Evolutionary conservation across 2,888 invertebrate species (phyloP), one percentile per base, ranked within the genome.

Genomic region (Elaeidobius kamerunicus): DNA sequence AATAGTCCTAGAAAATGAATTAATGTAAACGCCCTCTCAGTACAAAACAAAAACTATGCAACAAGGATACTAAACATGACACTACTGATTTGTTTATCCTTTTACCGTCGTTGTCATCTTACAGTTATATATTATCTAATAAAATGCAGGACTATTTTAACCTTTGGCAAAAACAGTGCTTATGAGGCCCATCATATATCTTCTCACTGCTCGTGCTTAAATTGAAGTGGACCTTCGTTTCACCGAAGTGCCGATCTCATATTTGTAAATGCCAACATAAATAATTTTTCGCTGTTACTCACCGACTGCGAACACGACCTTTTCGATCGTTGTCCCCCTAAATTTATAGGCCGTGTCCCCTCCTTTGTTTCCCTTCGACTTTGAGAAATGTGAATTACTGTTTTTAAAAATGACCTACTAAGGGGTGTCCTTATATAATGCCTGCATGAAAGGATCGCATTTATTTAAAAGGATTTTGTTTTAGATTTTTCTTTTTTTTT

Each of bases 241-340:
- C 27, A 28, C 45, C 34, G 14, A 28, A 40, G 41, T 38, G 39
- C 32, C 39, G 43, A 53, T 42, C 38, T 38, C 53, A 39, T 53
- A 55, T 55, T 50, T 55, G 49, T 49, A 45, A 41, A 42, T 50
- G 55, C 45, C 55, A 55, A 55, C 55, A 46, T 50, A 50, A 50
- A 50, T 51, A 55, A 51, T 55, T 55, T 55, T 43, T 48, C 40
- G 27, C 38, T 44, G 30, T 55, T 45, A 32, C 36, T 39, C 32
- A 32, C 43, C 43, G 28, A 27, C 20, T 19, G 43, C 45, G 19
- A 47, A 47, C 42, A 45, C 39, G 51, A 56, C 52, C 55, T 44
- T 47, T 52, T 56, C 48, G 43, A 47, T 52, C 55, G 43, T 47
- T 48, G 47, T 51, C 39, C 35, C 32, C 45, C 34, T 15, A 44